Percentiles rank a stretch among this genome's conserved stretches.
Evolutionary conservation across 2,888 invertebrate genomes (phyloP).

Genomic region (Meganola albula): DNA sequence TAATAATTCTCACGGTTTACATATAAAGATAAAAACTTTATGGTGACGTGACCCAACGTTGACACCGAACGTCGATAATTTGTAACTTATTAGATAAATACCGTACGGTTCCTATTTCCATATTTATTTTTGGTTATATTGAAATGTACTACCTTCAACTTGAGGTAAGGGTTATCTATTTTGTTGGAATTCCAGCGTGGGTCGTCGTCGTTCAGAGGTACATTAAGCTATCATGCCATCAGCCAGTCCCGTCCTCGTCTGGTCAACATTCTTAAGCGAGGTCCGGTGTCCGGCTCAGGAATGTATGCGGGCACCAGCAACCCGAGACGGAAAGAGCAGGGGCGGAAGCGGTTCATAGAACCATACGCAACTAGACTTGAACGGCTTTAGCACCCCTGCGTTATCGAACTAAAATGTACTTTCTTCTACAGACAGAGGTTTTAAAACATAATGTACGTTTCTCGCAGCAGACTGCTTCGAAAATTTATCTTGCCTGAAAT

Average conservation of each 20-base stretch:
- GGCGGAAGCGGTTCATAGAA: conserved; percentile 76
- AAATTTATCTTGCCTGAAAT: conserved; percentile 33
- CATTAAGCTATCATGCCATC: conserved; percentile 68
- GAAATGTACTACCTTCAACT: no score
- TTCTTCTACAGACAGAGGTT: conserved; percentile 21
- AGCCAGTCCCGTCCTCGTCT: conserved; percentile 52
- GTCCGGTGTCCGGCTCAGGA: conserved; percentile 63
- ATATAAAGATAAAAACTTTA: conserved; percentile 45
- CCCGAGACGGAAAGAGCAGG: conserved; percentile 74
- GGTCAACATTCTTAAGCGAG: conserved; percentile 64
- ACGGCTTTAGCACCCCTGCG: conserved; percentile 27
- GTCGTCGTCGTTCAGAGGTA: conserved; percentile 37
- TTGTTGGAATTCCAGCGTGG: conserved; percentile 54
- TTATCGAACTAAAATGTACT: conserved; percentile 21
- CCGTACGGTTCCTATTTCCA: no score
- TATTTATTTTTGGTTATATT: no score
- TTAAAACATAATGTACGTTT: conserved; percentile 23
- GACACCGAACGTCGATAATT: conserved; percentile 25
- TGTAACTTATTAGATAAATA: conserved; percentile 26
- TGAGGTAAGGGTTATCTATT: no score
- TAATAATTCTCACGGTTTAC: conserved; percentile 62
- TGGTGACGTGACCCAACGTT: conserved; percentile 26
- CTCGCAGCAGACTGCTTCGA: conserved; percentile 28
- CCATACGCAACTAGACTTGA: conserved; percentile 29
- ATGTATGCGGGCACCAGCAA: conserved; percentile 68